Evolutionary conservation across 2,113 vertebrate species (phyloP).

Genomic region (Ictidomys tridecemlineatus): DNA sequence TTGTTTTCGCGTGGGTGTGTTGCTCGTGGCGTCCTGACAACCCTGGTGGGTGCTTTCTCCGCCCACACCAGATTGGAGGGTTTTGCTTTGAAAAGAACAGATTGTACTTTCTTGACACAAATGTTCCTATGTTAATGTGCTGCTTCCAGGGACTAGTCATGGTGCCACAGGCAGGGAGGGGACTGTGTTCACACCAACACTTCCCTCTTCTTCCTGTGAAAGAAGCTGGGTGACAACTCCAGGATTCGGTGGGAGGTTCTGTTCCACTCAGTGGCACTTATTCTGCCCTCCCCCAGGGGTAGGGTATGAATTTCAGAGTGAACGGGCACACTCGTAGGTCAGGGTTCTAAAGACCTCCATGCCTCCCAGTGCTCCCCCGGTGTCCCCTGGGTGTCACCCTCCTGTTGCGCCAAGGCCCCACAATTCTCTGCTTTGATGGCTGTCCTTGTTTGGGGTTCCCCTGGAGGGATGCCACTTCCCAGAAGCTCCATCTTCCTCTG

Average conservation of each 20-base stretch:
- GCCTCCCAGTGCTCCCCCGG: too few species aligned
- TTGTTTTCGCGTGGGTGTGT: neutral
- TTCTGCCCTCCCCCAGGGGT: neutral
- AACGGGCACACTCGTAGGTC: too few species aligned
- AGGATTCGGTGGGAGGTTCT: neutral
- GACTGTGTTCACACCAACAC: neutral
- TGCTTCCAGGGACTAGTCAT: neutral
- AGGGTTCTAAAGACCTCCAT: rapidly evolving
- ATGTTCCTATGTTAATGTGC: neutral
- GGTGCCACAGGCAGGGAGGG: neutral
- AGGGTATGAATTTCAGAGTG: neutral
- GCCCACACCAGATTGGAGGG: neutral
- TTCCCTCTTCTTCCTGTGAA: neutral
- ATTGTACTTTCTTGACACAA: neutral
- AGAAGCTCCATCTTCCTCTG: rapidly evolving
- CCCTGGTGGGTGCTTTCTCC: neutral
- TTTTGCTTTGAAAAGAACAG: conserved; percentile 56
- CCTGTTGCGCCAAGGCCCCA: rapidly evolving
- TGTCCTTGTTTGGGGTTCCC: neutral
- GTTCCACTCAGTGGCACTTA: rapidly evolving
- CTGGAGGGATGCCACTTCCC: neutral
- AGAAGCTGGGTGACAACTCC: neutral
- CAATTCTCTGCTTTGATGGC: rapidly evolving
- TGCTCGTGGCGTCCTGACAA: neutral
- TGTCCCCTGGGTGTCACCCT: neutral